Base-by-base conservation (phyloP, 2,888 invertebrate species). In the Lepeophtheirus nordmannii region DNA sequence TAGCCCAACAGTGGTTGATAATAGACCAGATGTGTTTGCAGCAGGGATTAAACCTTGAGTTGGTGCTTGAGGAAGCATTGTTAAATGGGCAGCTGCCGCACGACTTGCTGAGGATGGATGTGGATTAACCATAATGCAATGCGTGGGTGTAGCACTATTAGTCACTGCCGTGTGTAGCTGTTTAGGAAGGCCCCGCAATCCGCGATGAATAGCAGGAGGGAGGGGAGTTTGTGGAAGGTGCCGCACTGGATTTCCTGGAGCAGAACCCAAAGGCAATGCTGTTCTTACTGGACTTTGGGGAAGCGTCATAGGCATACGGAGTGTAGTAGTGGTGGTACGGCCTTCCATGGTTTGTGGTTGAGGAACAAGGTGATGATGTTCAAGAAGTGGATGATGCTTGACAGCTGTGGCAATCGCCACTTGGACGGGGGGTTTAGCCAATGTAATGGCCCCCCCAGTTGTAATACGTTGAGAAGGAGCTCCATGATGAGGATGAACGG, bases 21-120 rank as follows among this genome's bases (percentile, higher is more conserved):
- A 12, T n/a, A 40, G 17, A n/a, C 62, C 62, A 1, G 17, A 20
- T 3, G 22, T 8, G 46, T 38, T 40, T 23, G 46, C 41, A 11
- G 62, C 7, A 5, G 62, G 62, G 1, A 46, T 10, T 2, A 62
- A 20, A 12, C 62, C 62, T 11, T 38, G 62, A 20, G 40, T 40
- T 22, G 61, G 61, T n/a, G 23, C 20, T 22, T 62, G 41, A n/a
- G 62, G 62, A 12, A 62, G 53, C 62, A 62, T 62, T 2, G 62
- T 17, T 11, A 46, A 20, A 14, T 38, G 23, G 7, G 58, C 30
- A 30, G 30, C 30, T 58, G 22, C 23, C 23, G 58, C 5, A 1
- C 17, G 14, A 20, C 22, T 14, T 2, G 38, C 12, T 61, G 30
- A 12, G 61, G 38, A 1, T 11, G 30, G 39, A 37, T n/a, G 20